phyloP scores from a whole-genome alignment of 2,888 invertebrate genomes.

The Protodeltote pygarga region DNA sequence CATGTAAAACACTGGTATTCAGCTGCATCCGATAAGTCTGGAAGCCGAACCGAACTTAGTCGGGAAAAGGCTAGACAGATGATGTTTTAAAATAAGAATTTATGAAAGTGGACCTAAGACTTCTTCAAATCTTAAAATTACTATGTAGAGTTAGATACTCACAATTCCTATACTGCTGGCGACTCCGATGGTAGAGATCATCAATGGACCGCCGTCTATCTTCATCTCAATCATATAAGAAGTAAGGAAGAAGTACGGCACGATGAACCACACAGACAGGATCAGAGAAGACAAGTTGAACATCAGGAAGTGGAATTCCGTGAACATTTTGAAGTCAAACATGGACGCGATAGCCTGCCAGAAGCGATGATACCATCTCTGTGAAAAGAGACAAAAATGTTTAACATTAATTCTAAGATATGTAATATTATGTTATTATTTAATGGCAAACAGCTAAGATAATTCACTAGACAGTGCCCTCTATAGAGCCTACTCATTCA shows the following conservation, averaged over 20 bases:
- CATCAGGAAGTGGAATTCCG: conserved; percentile 92
- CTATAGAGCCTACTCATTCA: too few relatives aligned
- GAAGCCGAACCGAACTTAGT: too few relatives aligned
- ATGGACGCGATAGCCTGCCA: conserved; percentile 89
- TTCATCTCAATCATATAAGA: conserved; percentile 87
- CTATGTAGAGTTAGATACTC: conserved; percentile 61
- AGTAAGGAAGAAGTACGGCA: conserved; percentile 95
- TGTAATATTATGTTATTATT: too few relatives aligned
- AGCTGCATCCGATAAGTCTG: too few relatives aligned
- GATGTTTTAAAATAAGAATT: neutral
- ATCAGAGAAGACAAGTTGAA: conserved; percentile 95
- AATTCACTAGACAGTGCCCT: too few relatives aligned
- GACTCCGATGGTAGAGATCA: conserved; percentile 94
- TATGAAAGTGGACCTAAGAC: neutral
- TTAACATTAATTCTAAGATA: too few relatives aligned
- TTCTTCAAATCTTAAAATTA: neutral
- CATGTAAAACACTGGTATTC: too few relatives aligned
- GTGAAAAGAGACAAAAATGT: conserved; percentile 52
- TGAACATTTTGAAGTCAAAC: conserved; percentile 93
- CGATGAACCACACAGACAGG: conserved; percentile 97
- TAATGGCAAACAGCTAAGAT: too few relatives aligned
- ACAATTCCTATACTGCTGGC: conserved; percentile 96
- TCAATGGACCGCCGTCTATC: conserved; percentile 90
- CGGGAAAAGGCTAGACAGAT: too few relatives aligned
- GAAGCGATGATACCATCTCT: conserved; percentile 92